Evolutionary conservation across 1,140 invertebrate genomes (phyloP).

Genomic region (Pseudomyrmex concolor): DNA sequence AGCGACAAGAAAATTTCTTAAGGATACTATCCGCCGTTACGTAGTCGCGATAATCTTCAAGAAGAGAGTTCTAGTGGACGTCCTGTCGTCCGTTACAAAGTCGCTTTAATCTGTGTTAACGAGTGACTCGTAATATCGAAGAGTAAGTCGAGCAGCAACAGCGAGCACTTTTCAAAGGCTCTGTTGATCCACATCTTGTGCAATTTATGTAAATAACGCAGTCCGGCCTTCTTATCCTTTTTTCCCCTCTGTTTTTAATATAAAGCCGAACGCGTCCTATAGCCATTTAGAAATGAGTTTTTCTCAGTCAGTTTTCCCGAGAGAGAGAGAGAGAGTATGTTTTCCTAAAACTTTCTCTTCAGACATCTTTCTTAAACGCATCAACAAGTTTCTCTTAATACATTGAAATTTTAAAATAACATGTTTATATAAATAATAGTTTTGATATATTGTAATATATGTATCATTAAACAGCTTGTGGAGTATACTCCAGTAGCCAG

Average conservation of each 20-base stretch:
- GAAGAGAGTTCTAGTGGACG: neutral
- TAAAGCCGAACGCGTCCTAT: neutral
- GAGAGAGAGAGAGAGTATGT: neutral
- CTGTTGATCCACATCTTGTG: slow-evolving; percentile 28
- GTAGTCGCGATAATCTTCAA: slow-evolving; percentile 41
- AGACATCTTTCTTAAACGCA: neutral
- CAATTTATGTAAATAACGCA: slow-evolving; percentile 40
- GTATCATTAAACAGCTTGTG: neutral
- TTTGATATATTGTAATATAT: neutral
- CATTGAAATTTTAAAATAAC: neutral
- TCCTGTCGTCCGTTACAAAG: slow-evolving; percentile 38
- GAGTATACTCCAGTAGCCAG: neutral
- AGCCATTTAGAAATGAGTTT: slow-evolving; percentile 1
- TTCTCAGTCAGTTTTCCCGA: neutral
- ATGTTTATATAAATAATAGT: neutral
- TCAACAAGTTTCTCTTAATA: neutral
- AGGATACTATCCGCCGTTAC: slow-evolving; percentile 47
- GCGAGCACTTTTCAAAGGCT: slow-evolving; percentile 20
- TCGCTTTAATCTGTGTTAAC: slow-evolving; percentile 56
- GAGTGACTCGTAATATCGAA: slow-evolving; percentile 55
- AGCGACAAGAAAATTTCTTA: slow-evolving; percentile 51
- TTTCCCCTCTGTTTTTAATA: neutral
- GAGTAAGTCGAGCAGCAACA: slow-evolving; percentile 44
- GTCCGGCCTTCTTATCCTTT: neutral
- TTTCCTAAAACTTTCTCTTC: neutral